Evolutionary conservation across 2,113 vertebrate genomes (phyloP).

Genomic region (chimpanzee (Pan troglodytes)): DNA sequence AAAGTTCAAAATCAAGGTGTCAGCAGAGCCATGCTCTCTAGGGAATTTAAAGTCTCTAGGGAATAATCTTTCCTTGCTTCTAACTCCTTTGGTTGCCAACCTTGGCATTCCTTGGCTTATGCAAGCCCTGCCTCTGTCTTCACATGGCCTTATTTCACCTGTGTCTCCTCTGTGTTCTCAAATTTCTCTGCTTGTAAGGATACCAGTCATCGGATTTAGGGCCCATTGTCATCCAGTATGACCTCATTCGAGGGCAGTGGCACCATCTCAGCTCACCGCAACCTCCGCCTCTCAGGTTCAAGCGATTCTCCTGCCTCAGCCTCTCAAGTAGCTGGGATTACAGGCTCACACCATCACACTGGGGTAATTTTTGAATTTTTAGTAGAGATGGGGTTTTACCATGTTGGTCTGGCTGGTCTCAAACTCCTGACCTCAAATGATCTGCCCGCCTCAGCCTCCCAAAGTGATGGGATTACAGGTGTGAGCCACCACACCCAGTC

Average conservation of each 20-base stretch:
- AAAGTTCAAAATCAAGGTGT: not conserved
- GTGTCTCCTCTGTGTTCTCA: not conserved
- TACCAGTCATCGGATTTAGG: not conserved
- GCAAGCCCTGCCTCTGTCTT: not conserved
- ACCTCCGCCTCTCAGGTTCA: rapidly evolving
- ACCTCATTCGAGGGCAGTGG: not conserved
- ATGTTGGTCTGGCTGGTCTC: no score
- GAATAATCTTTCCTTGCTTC: not conserved
- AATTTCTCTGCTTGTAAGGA: not conserved
- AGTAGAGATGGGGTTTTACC: no score
- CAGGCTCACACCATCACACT: no score
- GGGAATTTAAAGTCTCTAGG: no score
- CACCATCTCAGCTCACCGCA: no score
- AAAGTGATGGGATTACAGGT: no score
- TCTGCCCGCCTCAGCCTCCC: no score
- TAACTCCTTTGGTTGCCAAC: not conserved
- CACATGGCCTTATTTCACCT: not conserved
- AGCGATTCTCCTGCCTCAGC: no score
- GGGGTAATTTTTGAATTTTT: no score
- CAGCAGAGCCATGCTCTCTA: not conserved
- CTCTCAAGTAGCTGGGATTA: no score
- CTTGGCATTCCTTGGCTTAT: not conserved
- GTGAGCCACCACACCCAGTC: no score
- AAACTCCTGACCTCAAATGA: no score
- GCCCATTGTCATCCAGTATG: not conserved